These are phyloP conservation scores for Caretta caretta DNA, from an alignment of 2,113 vertebrate species.

Conservation along the genomic window DNA sequence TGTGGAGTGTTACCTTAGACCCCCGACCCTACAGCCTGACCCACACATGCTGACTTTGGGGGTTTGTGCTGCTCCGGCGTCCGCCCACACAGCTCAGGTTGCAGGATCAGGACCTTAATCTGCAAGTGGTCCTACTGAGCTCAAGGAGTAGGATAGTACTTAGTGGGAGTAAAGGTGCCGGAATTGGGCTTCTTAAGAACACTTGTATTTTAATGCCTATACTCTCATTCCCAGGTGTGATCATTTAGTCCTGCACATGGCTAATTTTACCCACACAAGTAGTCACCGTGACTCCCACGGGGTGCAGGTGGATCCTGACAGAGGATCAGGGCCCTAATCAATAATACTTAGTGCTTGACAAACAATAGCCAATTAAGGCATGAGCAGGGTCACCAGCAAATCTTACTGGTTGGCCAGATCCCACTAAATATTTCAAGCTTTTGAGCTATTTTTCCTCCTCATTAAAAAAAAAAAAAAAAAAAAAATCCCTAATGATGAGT, in stretches of 20 bases:
- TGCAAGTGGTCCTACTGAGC: too few species aligned
- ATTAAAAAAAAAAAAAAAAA: background rate
- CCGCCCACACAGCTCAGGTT: background rate
- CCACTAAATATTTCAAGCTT: background rate
- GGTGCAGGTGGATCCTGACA: background rate
- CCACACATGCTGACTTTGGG: background rate
- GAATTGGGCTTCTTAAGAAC: background rate
- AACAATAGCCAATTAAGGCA: background rate
- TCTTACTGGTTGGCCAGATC: background rate
- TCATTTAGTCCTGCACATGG: background rate
- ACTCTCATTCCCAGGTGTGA: background rate
- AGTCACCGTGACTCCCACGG: background rate
- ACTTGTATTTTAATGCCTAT: fast-evolving
- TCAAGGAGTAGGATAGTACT: background rate
- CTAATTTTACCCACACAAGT: background rate
- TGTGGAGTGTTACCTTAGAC: fast-evolving
- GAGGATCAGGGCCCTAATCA: background rate
- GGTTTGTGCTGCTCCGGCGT: too few species aligned
- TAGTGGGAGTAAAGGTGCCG: background rate
- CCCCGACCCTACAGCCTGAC: fast-evolving
- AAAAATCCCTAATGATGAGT: background rate
- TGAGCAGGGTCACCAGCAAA: background rate
- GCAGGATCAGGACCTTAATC: background rate
- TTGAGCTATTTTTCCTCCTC: background rate
- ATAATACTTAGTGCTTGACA: background rate